Evolutionary conservation across 2,797 vertebrate species (phyloP).

Genomic region (Ispidina lecontei): DNA sequence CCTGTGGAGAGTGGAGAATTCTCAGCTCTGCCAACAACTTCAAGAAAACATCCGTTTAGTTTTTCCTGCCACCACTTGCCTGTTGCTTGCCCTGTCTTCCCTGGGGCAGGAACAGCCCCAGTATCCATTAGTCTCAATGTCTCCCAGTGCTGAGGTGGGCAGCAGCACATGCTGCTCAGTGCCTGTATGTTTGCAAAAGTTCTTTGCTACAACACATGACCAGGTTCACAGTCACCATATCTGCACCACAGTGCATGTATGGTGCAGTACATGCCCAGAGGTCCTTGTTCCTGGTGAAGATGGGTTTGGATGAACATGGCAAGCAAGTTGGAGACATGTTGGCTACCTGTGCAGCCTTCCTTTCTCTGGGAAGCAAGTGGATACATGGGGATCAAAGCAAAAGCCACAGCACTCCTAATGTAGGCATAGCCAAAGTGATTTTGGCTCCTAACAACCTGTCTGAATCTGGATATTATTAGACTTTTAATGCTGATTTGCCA

Average conservation of each 20-base stretch:
- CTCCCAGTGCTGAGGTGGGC: not conserved
- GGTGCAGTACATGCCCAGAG: not conserved
- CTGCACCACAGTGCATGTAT: rapidly evolving
- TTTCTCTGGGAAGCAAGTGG: not conserved
- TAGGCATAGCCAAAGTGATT: not conserved
- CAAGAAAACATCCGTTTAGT: not conserved
- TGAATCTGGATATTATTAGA: not conserved
- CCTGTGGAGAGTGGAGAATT: constrained; percentile 12
- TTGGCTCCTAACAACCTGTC: not conserved
- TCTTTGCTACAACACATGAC: rapidly evolving
- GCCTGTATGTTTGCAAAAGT: not conserved
- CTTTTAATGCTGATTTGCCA: not conserved
- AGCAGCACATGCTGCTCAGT: not conserved
- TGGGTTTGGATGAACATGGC: not conserved
- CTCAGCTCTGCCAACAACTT: not conserved
- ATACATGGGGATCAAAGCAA: not conserved
- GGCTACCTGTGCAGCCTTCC: not conserved
- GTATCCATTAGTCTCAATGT: rapidly evolving
- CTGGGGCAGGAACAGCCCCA: not conserved
- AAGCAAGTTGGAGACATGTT: not conserved
- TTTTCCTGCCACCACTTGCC: not conserved
- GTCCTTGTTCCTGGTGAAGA: not conserved
- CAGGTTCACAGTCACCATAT: rapidly evolving
- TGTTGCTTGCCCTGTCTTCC: not conserved
- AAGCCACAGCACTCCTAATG: not conserved